Base-by-base conservation (phyloP, 2,797 vertebrate species). In the Gobionotothen gibberifrons region DNA sequence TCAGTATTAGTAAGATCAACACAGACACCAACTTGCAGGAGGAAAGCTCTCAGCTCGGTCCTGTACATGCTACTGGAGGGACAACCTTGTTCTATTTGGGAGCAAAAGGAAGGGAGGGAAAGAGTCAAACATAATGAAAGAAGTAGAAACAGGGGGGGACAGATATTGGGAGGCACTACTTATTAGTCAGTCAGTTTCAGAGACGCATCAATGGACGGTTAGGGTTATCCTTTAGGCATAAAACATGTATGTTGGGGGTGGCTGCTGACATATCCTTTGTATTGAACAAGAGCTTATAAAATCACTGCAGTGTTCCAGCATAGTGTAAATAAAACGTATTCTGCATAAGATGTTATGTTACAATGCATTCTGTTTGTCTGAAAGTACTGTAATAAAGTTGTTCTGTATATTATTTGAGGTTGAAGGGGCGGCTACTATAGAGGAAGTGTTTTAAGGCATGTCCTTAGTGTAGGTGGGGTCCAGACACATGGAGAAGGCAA, bases 391-490 rank as follows among this genome's bases (percentile, higher is more conserved):
- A 17, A 58, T 65, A 65, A 58, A 74, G 65, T 39, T 36, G 68
- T 72, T 53, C 74, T 66, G 64, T 73, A 72, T 66, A 51, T 48
- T 62, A 72, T 80, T 53, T 65, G 72, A 70, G 40, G 64, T 67
- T 26, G 29, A 43, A 43, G 1, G 48, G 47, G 39, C 81, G 81
- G 85, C 78, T 85, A 79, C 83, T 72, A 39, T 60, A 1, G 7
- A 81, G 59, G 83, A 49, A 82, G 72, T 83, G 81, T 73, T 89
- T 92, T 93, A 92, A 93, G 92, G 92, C 92, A 90, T 85, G 89
- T 89, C 83, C 80, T 86, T 82, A 79, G 82, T 65, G 80, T 64
- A 85, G 65, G 69, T 61, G 64, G 84, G 84, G 89, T 93, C 89
- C 88, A 83, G 79, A 90, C 87, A 92, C 85, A 44, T 64, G 80